Evolutionary conservation across 2,888 invertebrate genomes (phyloP), one percentile per base, ranked within the genome.

Genomic region (Diplazon laetatorius): DNA sequence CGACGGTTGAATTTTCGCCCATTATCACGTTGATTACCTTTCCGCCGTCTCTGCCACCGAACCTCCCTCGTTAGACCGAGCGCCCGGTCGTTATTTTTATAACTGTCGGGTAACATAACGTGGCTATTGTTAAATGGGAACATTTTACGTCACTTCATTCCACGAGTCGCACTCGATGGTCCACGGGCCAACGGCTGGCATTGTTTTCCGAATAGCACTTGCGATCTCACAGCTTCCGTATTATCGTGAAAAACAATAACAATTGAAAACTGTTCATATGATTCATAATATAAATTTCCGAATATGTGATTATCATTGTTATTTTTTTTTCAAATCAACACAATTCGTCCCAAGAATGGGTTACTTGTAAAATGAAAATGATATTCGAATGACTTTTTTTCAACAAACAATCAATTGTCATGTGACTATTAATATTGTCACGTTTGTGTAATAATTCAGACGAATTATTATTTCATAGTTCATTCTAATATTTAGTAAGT

Each of bases 21-120:
- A 76, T 78, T 71, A 78, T 74, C 65, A 71, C 78, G 65, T 75
- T 78, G 78, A 80, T 80, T 80, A 78, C 78, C 69, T 78, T 50
- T 75, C n/a, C 66, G 70, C 71, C 70, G 73, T 70, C 78, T 80
- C 63, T 78, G 73, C 16, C 80, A 80, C 76, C 25, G 18, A 14
- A 66, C 50, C 66, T 62, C n/a, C n/a, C 30, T 22, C 14, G 22
- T 22, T 59, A 52, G 37, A 30, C 50, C 42, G 14, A n/a, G 20
- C 10, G 25, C 1, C 14, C 37, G 30, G n/a, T 55, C 30, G 25
- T 55, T 55, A 30, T 55, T 72, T 14, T 12, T 60, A 62, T 72
- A 62, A 44, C 59, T 55, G 42, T 20, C 44, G 42, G 44, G 46
- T 44, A 66, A 70, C 73, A 30, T 30, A 69, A 78, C 68, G 68